Conservation (phyloP, 37 sponge, comb jelly and placozoan genomes). For the Chondrilla cf. caribensis region DNA sequence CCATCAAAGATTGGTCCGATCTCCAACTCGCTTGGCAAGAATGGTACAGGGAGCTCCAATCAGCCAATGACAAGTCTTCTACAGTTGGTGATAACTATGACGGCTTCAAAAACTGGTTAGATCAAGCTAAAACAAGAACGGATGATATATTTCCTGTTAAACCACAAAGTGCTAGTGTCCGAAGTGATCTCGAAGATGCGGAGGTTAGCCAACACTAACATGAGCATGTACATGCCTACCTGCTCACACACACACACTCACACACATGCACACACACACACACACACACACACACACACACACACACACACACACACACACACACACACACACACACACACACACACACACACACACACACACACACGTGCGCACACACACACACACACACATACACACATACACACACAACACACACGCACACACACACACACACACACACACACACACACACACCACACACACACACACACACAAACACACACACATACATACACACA, state of each 20-base stretch:
- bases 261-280: neutral
- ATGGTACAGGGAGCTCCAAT: conserved; percentile 73
- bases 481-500: neutral
- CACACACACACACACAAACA: neutral
- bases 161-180: neutral
- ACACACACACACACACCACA: neutral
- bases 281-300: neutral
- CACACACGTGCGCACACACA: neutral
- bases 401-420: no score
- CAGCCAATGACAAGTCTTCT: conserved; percentile 39
- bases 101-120: neutral
- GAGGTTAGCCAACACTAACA: neutral
- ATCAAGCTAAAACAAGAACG: neutral
- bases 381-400: neutral
- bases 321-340: neutral
- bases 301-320: no score
- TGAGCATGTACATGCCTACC: neutral
- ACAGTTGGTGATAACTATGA: neutral
- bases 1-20: conserved; percentile 66
- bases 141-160: neutral
- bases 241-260: neutral
- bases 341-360: neutral
- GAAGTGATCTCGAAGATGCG: neutral
- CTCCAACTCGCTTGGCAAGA: conserved; percentile 70
- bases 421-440: neutral